Evolutionary conservation across 1,140 invertebrate species (phyloP), one percentile per base, ranked within the genome.

Genomic region (Zaprionus ghesquierei): DNA sequence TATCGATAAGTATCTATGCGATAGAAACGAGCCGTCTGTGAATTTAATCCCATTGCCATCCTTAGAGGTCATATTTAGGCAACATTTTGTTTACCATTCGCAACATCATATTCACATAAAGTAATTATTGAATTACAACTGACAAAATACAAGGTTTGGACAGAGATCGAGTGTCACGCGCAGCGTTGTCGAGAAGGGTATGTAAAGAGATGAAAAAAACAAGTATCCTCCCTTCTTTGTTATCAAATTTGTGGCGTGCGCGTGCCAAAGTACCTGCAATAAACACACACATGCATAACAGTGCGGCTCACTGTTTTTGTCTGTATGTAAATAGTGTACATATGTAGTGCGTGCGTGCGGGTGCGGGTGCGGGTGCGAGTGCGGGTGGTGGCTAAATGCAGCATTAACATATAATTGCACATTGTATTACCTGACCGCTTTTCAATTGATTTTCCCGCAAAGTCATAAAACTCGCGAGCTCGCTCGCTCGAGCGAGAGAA

Each of bases 31-130:
- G 35, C 35, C 35, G 35, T 41, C 35, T 15, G 35, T 41, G n/a
- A 41, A 41, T 41, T 41, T 41, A 8, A 41, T n/a, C 35, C n/a
- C 35, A 46, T 18, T 66, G 44, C 29, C 75, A 77, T 75, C 75
- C 44, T 68, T 77, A 69, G 75, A 75, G 75, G 71, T 77, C 75
- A 77, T 60, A 77, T 75, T 75, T 69, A 65, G 59, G 54, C 53
- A 77, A 77, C 71, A 62, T 63, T 68, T 77, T 77, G 71, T 77
- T 77, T 77, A 77, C 75, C 63, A 46, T 77, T 77, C 54, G 72
- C 38, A 56, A 65, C 27, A 50, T 58, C 18, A 38, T 31, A 46
- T 60, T 46, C 41, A 60, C 41, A 10, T 49, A 49, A 8, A 60
- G 22, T 29, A 41, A 49, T 27, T 51, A 51, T 25, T 51, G 35